phyloP scores from a whole-genome alignment of 2,888 invertebrate species.

The Dryococelus australis region DNA sequence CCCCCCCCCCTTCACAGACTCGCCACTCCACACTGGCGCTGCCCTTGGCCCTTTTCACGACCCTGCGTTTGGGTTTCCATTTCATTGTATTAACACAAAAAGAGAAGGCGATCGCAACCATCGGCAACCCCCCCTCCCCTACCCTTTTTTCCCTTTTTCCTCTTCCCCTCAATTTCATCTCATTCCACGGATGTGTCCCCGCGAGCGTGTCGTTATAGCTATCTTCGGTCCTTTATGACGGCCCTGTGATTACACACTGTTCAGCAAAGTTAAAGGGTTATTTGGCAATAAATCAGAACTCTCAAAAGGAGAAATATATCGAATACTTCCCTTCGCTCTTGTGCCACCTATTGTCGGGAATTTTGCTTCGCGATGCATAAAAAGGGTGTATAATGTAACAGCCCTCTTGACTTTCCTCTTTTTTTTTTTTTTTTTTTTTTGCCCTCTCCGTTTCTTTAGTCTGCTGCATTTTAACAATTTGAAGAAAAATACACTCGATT shows the following conservation, averaged over 20 bases:
- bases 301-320: constrained; percentile 1
- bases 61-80: constrained; percentile 33
- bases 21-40: neutral
- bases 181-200: neutral
- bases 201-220: constrained; percentile 1
- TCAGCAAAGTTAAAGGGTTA: constrained; percentile 36
- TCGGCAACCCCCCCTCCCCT: neutral
- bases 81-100: constrained; percentile 40
- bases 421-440: too few relatives aligned
- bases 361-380: constrained; percentile 16
- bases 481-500: constrained; percentile 8
- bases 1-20: neutral
- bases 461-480: constrained; percentile 4
- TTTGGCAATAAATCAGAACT: constrained; percentile 39
- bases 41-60: neutral
- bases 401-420: neutral
- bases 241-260: constrained; percentile 36
- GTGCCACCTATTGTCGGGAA: neutral
- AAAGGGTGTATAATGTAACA: constrained; percentile 19
- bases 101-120: constrained; percentile 9
- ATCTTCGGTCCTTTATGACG: constrained; percentile 27
- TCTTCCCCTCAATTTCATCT: constrained; percentile 16
- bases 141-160: neutral
- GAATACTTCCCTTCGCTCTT: constrained; percentile 6
- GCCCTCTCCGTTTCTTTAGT: neutral